These are phyloP conservation scores for Agonopterix alstromeriana DNA, from an alignment of 2,888 invertebrate genomes.

Conservation along the genomic window DNA sequence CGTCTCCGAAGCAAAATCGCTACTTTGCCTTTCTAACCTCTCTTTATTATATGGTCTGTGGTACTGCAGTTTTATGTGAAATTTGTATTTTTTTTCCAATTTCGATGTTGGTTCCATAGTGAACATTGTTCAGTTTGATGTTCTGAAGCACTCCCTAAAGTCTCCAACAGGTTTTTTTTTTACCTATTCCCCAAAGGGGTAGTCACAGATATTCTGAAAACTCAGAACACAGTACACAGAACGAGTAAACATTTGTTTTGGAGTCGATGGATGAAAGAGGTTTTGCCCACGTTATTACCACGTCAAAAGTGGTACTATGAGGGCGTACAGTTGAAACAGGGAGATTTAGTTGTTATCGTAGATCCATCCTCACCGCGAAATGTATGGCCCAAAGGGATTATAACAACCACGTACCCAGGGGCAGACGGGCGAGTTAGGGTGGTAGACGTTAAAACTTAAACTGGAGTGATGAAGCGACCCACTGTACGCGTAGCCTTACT, in stretches of 20 bases:
- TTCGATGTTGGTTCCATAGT: no score
- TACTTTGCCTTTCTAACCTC: no score
- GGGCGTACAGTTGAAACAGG: conserved; percentile 1
- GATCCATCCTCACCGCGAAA: not conserved
- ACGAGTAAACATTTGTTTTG: conserved; percentile 25
- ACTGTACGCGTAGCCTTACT: not conserved
- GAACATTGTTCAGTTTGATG: no score
- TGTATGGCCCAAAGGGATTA: not conserved
- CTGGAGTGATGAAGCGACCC: not conserved
- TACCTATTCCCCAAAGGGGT: no score
- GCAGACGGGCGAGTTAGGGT: not conserved
- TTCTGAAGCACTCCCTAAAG: no score
- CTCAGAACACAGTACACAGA: no score
- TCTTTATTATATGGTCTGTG: no score
- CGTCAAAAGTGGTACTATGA: conserved; percentile 7
- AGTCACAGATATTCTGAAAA: no score
- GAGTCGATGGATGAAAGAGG: conserved; percentile 20
- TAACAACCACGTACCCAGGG: not conserved
- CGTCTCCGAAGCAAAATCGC: no score
- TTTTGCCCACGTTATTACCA: conserved; percentile 8
- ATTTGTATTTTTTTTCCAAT: no score
- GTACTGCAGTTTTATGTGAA: no score
- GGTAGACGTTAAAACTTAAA: not conserved
- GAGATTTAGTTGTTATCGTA: conserved; percentile 6
- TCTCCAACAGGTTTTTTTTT: no score